Conservation (phyloP, 2,888 invertebrate genomes). For the Caenorhabditis doughertyi region DNA sequence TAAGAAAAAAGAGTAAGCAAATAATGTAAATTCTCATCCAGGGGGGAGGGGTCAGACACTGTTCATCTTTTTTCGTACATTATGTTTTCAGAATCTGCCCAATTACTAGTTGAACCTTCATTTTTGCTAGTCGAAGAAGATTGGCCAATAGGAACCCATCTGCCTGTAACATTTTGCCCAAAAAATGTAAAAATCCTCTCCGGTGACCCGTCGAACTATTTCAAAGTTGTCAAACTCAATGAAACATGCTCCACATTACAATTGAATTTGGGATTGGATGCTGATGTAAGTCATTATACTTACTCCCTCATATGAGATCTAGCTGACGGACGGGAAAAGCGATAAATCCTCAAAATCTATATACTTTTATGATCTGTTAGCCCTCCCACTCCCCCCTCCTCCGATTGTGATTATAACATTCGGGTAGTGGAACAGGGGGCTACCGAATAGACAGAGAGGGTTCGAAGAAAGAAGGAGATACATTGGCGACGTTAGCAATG, state of each 20-base stretch:
- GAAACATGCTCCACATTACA: conserved; percentile 74
- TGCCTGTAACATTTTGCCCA: conserved; percentile 76
- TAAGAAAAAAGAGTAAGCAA: background rate
- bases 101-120: conserved; percentile 74
- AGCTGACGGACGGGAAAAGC: too few relatives aligned
- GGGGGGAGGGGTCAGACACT: too few relatives aligned
- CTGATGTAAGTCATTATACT: conserved; percentile 81
- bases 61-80: too few relatives aligned
- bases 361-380: conserved; percentile 23
- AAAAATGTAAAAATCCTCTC: conserved; percentile 69
- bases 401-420: conserved; percentile 20
- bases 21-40: background rate
- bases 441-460: background rate
- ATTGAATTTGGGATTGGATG: conserved; percentile 74
- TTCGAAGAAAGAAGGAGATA: background rate
- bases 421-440: conserved; percentile 6
- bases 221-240: conserved; percentile 72
- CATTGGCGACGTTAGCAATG: conserved; percentile 35
- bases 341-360: too few relatives aligned
- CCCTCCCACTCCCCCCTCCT: too few relatives aligned
- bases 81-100: conserved; percentile 49
- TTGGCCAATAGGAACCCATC: conserved; percentile 73
- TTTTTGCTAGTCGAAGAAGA: conserved; percentile 79
- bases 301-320: too few relatives aligned
- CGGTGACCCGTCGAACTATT: conserved; percentile 70